Evolutionary conservation across 2,113 vertebrate genomes (phyloP).

Genomic region (Ochotona curzoniae): DNA sequence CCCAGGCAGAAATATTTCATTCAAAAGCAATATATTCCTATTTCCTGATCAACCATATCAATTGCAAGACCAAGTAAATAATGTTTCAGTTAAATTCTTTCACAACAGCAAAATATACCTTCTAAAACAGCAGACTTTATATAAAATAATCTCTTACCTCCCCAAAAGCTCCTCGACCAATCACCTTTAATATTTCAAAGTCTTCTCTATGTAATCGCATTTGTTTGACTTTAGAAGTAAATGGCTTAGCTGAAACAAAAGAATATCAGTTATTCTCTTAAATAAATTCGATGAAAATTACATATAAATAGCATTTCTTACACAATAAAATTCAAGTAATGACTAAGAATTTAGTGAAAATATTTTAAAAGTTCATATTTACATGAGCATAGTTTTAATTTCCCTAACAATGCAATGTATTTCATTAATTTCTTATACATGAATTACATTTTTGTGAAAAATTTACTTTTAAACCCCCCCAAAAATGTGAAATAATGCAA

Average conservation of each 20-base stretch:
- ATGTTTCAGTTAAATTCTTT: conserved; percentile 27
- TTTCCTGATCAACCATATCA: conserved; percentile 50
- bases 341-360: conserved; percentile 54
- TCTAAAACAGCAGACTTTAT: conserved; percentile 43
- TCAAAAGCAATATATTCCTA: conserved; percentile 23
- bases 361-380: conserved; percentile 26
- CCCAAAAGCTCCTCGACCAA: conserved; percentile 98
- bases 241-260: conserved; percentile 94
- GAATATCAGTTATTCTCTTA: conserved; percentile 69
- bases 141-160: conserved; percentile 90
- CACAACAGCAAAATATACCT: background rate
- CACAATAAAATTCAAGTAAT: conserved; percentile 39
- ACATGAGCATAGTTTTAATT: conserved; percentile 45
- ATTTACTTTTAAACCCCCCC: conserved; percentile 53
- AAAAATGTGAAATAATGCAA: conserved; percentile 40
- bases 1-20: conserved; percentile 20
- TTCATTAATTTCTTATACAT: conserved; percentile 35
- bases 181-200: conserved; percentile 99
- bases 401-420: background rate
- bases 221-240: conserved; percentile 98
- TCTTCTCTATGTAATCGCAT: conserved; percentile 99
- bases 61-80: conserved; percentile 28
- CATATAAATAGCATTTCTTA: conserved; percentile 15
- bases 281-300: conserved; percentile 39
- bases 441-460: conserved; percentile 44